Evolutionary conservation across 2,888 invertebrate genomes (phyloP).

Genomic region (Nymphalis urticae): DNA sequence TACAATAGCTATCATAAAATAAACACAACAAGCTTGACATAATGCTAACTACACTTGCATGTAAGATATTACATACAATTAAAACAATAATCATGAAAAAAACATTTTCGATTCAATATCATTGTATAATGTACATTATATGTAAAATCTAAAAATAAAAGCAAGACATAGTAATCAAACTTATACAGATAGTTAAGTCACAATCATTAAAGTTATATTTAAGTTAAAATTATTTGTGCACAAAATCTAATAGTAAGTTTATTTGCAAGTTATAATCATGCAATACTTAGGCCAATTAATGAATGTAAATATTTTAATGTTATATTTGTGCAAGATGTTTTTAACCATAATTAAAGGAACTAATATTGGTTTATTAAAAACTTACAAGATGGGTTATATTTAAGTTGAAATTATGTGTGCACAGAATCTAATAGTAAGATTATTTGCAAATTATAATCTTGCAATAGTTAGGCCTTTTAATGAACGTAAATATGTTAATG

Average conservation of each 20-base stretch:
- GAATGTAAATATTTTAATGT: constrained; percentile 15
- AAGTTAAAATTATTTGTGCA: constrained; percentile 20
- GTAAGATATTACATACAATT: constrained; percentile 27
- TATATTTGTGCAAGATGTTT: constrained; percentile 56
- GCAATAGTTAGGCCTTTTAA: constrained; percentile 26
- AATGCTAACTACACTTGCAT: constrained; percentile 23
- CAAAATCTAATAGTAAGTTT: constrained; percentile 13
- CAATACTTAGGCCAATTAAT: constrained; percentile 25
- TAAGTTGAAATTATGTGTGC: no score
- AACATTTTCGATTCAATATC: constrained; percentile 6
- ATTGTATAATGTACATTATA: constrained; percentile 6
- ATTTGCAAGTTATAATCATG: background rate
- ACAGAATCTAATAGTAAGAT: constrained; percentile 13
- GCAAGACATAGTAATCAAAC: constrained; percentile 15
- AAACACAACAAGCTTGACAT: constrained; percentile 37
- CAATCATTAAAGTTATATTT: constrained; percentile 10
- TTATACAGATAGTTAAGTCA: constrained; percentile 13
- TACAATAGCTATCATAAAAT: constrained; percentile 36
- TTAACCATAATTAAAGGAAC: constrained; percentile 51
- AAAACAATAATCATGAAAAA: constrained; percentile 19
- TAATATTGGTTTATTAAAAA: constrained; percentile 67
- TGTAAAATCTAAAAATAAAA: constrained; percentile 18
- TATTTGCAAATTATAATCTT: background rate
- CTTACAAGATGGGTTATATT: constrained; percentile 59
- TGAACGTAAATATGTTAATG: constrained; percentile 13